phyloP scores from a whole-genome alignment of 2,888 invertebrate species.

The Morpho achilles region DNA sequence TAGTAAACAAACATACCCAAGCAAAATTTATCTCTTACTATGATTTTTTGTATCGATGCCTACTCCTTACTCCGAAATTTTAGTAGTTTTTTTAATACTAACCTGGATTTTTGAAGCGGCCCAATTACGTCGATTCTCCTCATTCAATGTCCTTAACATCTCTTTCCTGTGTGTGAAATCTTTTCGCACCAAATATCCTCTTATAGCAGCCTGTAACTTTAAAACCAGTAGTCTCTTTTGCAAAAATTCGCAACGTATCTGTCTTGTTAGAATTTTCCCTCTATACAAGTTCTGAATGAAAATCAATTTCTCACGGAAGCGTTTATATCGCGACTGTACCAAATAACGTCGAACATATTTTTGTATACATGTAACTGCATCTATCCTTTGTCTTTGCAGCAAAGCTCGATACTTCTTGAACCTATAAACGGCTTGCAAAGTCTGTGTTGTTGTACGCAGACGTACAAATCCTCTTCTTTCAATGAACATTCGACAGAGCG shows the following conservation, averaged over 20 bases:
- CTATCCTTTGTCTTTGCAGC: constrained; percentile 36
- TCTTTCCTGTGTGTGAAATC: constrained; percentile 64
- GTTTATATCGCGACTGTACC: constrained; percentile 42
- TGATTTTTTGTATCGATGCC: no score
- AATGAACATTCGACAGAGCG: constrained; percentile 44
- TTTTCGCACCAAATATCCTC: constrained; percentile 72
- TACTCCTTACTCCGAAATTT: background rate
- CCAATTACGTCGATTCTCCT: constrained; percentile 54
- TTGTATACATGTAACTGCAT: constrained; percentile 54
- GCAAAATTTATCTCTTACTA: no score
- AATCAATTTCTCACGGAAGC: constrained; percentile 43
- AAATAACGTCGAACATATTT: constrained; percentile 54
- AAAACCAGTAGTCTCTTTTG: constrained; percentile 48
- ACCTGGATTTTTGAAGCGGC: constrained; percentile 84
- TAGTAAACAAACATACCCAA: no score
- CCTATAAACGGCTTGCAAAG: constrained; percentile 61
- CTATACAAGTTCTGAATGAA: constrained; percentile 63
- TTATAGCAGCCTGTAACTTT: constrained; percentile 61
- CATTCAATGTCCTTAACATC: constrained; percentile 54
- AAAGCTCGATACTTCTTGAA: constrained; percentile 39
- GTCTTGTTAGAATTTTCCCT: constrained; percentile 54
- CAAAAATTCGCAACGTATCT: constrained; percentile 50
- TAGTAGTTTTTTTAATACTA: constrained; percentile 16
- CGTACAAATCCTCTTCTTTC: constrained; percentile 46
- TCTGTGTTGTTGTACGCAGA: constrained; percentile 40